Conservation (phyloP, 2,888 invertebrate species). For the Anthrax anthrax region DNA sequence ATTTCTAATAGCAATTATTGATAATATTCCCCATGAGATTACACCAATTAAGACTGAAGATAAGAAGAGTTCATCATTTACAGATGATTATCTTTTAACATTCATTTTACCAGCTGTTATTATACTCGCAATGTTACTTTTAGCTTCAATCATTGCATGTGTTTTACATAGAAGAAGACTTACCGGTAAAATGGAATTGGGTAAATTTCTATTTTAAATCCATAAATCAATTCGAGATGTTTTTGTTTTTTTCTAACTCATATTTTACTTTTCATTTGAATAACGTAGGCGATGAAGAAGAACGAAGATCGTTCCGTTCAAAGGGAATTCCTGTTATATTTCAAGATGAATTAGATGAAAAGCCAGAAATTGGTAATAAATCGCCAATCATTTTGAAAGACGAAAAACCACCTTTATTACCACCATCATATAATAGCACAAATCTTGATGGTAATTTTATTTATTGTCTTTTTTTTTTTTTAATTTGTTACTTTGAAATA, state of each 20-base stretch:
- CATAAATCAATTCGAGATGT: background rate
- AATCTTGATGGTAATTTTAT: conserved; percentile 28
- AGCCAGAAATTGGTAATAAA: conserved; percentile 77
- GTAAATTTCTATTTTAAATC: conserved; percentile 20
- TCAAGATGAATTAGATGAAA: conserved; percentile 90
- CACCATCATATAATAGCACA: conserved; percentile 43
- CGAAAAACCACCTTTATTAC: conserved; percentile 83
- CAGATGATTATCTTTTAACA: conserved; percentile 58
- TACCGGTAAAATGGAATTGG: conserved; percentile 71
- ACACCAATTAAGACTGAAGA: conserved; percentile 26
- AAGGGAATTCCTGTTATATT: conserved; percentile 91
- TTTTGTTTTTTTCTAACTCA: background rate
- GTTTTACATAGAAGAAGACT: conserved; percentile 70
- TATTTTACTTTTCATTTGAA: background rate
- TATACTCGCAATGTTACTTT: conserved; percentile 71
- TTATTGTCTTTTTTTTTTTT: background rate
- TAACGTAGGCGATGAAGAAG: conserved; percentile 57
- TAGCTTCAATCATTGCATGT: conserved; percentile 79
- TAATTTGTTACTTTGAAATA: background rate
- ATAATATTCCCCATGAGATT: conserved; percentile 24
- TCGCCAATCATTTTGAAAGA: conserved; percentile 89
- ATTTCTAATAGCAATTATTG: conserved; percentile 17
- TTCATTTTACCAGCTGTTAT: conserved; percentile 82
- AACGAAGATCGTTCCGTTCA: conserved; percentile 67
- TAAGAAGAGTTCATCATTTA: conserved; percentile 31